phyloP scores from a whole-genome alignment of 2,797 vertebrate genomes.

The Pseudochirops cupreus region DNA sequence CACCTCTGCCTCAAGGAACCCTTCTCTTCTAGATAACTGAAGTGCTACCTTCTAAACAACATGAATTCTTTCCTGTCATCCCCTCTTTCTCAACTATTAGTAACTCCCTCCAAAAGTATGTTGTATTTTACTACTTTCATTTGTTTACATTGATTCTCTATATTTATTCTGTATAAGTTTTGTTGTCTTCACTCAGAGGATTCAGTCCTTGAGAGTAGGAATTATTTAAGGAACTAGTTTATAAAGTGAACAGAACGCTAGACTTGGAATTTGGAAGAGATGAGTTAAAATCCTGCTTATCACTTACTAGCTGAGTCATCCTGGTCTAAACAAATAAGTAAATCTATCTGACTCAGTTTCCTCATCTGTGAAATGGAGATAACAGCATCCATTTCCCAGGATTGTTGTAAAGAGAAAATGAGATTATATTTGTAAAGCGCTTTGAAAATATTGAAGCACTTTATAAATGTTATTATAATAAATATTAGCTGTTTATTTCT shows the following conservation, averaged over 20 bases:
- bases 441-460: not conserved
- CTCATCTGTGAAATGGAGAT: not conserved
- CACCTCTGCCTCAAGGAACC: not conserved
- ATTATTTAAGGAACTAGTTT: too few species aligned
- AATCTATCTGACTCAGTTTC: not conserved
- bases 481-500: not conserved
- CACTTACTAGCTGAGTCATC: too few species aligned
- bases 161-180: not conserved
- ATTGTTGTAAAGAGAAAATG: not conserved
- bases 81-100: not conserved
- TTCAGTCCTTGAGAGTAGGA: too few species aligned
- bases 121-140: not conserved
- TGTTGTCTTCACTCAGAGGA: too few species aligned
- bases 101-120: not conserved
- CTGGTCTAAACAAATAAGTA: too few species aligned
- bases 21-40: not conserved
- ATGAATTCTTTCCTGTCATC: not conserved
- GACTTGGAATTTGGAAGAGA: too few species aligned
- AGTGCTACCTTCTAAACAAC: not conserved
- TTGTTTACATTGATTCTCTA: not conserved
- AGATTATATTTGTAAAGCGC: not conserved
- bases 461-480: too few species aligned
- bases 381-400: not conserved
- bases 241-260: too few species aligned
- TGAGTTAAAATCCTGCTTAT: too few species aligned